Percentiles rank a stretch among this genome's conserved stretches.
These are phyloP conservation scores for Chloebia gouldiae DNA, from an alignment of 2,113 vertebrate genomes.

Conservation along the genomic window DNA sequence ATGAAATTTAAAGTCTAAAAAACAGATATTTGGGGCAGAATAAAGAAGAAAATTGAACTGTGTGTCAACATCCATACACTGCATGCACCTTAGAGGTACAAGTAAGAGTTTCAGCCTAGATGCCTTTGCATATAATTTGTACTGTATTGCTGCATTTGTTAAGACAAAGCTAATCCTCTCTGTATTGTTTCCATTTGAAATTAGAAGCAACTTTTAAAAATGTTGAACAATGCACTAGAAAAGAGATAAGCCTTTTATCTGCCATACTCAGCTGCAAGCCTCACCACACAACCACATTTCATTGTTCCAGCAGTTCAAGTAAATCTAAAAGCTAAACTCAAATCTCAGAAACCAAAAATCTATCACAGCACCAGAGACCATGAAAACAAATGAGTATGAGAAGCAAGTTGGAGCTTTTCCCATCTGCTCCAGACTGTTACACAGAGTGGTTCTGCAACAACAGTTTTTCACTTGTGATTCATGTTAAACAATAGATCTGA, in stretches of 20 bases:
- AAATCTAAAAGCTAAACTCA: slow-evolving; percentile 43
- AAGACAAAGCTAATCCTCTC: slow-evolving; percentile 20
- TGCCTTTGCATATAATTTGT: background rate
- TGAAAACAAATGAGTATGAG: background rate
- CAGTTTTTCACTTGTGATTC: background rate
- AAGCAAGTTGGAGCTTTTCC: background rate
- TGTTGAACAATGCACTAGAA: background rate
- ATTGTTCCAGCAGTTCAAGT: background rate
- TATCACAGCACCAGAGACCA: background rate
- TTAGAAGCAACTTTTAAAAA: background rate
- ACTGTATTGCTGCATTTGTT: background rate
- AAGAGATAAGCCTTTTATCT: slow-evolving; percentile 34
- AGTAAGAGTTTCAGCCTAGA: background rate
- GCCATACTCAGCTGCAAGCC: background rate
- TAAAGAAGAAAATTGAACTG: background rate
- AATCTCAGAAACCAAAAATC: slow-evolving; percentile 30
- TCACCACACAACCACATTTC: slow-evolving; percentile 1
- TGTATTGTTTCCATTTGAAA: background rate
- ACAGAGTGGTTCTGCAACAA: background rate
- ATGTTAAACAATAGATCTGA: slow-evolving; percentile 5
- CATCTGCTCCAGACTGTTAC: background rate
- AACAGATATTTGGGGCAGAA: background rate
- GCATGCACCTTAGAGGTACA: background rate
- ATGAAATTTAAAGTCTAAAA: background rate
- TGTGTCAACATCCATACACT: background rate